phyloP scores from a whole-genome alignment of 2,888 invertebrate genomes.

The Drosophila mimetica region DNA sequence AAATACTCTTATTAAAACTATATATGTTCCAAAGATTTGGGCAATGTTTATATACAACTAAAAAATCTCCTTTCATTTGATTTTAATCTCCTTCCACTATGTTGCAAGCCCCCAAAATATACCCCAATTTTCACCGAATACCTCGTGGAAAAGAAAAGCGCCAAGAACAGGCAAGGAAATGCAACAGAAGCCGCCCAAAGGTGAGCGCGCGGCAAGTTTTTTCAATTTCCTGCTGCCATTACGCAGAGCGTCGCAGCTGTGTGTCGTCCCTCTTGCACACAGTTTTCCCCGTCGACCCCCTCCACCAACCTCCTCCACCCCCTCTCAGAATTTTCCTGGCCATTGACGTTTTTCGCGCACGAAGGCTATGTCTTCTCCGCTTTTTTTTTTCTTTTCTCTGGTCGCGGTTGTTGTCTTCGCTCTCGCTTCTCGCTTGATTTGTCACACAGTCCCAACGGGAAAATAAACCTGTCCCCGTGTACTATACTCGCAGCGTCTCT shows the following conservation, averaged over 20 bases:
- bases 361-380: slow-evolving; percentile 9
- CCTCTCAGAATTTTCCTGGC: slow-evolving; percentile 51
- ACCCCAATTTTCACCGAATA: slow-evolving; percentile 3
- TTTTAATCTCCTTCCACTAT: neutral
- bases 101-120: neutral
- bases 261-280: slow-evolving; percentile 11
- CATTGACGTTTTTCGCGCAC: slow-evolving; percentile 68
- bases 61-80: neutral
- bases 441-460: slow-evolving; percentile 77
- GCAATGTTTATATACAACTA: too few relatives aligned
- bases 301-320: neutral
- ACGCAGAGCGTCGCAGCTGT: slow-evolving; percentile 46
- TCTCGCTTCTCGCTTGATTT: slow-evolving; percentile 76
- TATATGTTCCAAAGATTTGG: too few relatives aligned
- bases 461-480: slow-evolving; percentile 71
- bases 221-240: slow-evolving; percentile 78
- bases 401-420: slow-evolving; percentile 54
- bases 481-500: slow-evolving; percentile 34
- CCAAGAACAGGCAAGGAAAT: slow-evolving; percentile 36
- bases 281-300: slow-evolving; percentile 18
- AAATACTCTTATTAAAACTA: neutral
- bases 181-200: slow-evolving; percentile 43
- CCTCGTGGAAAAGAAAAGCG: slow-evolving; percentile 20
- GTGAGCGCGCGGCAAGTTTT: slow-evolving; percentile 54
- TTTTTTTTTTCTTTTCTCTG: neutral